phyloP scores from a whole-genome alignment of 30 jellyfish, hydroid and myxozoan species.

The Nemopilema nomurai region DNA sequence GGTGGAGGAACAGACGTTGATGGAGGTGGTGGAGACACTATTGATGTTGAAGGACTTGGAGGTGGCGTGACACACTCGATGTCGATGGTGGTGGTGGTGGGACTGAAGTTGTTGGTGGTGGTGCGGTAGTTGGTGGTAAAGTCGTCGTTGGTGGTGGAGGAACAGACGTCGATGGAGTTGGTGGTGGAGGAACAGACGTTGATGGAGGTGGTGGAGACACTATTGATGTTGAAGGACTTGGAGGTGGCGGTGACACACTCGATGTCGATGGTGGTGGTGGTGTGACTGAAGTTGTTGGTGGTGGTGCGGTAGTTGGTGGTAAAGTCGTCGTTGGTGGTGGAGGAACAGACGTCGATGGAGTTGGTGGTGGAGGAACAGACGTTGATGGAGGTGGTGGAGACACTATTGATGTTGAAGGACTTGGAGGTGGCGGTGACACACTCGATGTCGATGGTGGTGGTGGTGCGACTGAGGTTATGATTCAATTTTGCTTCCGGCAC shows the following conservation, averaged over 20 bases:
- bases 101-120: constrained; percentile 13
- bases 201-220: constrained; percentile 5
- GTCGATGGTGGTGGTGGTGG: constrained; percentile 32
- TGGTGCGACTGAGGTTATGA: not conserved
- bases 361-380: not conserved
- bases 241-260: not conserved
- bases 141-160: constrained; percentile 25
- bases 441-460: not conserved
- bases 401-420: not conserved
- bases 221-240: not conserved
- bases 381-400: not conserved
- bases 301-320: not conserved
- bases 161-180: constrained; percentile 14
- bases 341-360: not conserved
- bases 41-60: not conserved
- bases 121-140: constrained; percentile 1
- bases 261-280: not conserved
- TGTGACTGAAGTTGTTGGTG: constrained; percentile 1
- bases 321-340: not conserved
- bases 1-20: constrained; percentile 29
- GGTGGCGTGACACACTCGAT: not conserved
- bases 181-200: constrained; percentile 22
- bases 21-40: not conserved
- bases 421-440: not conserved
- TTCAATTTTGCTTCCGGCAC: not conserved